Base-by-base conservation (phyloP, 1,140 invertebrate species). In the Triops longicaudatus region DNA sequence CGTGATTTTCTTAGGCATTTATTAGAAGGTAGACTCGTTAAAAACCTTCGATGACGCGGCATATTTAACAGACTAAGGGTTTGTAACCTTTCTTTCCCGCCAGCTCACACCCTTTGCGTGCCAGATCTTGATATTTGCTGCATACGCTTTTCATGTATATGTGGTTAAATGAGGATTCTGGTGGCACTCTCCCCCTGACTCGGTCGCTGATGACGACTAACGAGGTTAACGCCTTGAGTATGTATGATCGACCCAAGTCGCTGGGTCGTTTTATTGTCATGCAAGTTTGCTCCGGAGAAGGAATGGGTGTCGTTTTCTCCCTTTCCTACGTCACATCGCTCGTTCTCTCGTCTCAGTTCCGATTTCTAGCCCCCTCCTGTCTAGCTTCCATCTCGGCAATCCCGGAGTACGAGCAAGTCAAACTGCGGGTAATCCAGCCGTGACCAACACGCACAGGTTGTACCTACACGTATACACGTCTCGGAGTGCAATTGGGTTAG, bases 161-260 rank as follows among this genome's bases (percentile, higher is more conserved):
- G 50, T 1, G 50, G n/a, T 3, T 63, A 22, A 17, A 63, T 63
- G 22, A 22, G 22, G 17, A 22, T 17, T 17, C 22, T 63, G 14
- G 22, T 63, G n/a, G 6, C 14, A 63, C 50, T 17, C 50, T 63
- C 50, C 50, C 22, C 50, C 31, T 63, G 50, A 63, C 50, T 63
- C 22, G 50, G 50, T 63, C 50, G 50, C 50, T 63, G 50, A 63
- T 63, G 50, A 63, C 50, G 50, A 63, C 50, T 63, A 63, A 63
- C 50, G 50, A 63, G 50, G 50, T 63, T 63, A 63, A 63, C 50
- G 50, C 50, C 50, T 63, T 10, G 50, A 63, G 50, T 63, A 63
- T 63, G 50, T 63, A 63, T 63, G 50, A 63, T 63, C 50, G 50
- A 63, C 50, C 50, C 50, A 63, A 63, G 50, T 63, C 50, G 50